A percentile compares a stretch with the other conserved stretches of the same genome.
Evolutionary conservation across 2,888 invertebrate species (phyloP).

Genomic region (Phlogophora meticulosa): DNA sequence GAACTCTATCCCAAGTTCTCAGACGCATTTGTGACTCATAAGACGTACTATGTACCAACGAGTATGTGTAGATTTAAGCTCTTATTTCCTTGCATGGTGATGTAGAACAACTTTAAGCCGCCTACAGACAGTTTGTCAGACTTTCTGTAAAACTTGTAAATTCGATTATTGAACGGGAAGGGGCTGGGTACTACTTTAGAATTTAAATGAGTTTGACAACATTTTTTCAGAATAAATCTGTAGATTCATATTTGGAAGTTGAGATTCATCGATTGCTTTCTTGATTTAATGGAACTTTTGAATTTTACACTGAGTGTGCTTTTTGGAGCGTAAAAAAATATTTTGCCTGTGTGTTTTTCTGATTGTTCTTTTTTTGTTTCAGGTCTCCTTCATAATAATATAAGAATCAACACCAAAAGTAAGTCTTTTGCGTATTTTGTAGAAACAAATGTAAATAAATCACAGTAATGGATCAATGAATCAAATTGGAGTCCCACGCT

Average conservation of each 20-base stretch:
- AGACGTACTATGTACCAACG: neutral
- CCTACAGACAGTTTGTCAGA: conserved; percentile 49
- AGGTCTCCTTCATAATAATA: conserved; percentile 34
- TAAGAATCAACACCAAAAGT: conserved; percentile 30
- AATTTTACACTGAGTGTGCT: neutral
- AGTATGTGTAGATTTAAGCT: conserved; percentile 3
- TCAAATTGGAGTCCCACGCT: conserved; percentile 51
- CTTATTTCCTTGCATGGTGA: conserved; percentile 13
- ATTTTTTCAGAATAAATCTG: conserved; percentile 42
- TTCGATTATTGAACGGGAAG: conserved; percentile 44
- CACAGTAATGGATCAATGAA: conserved; percentile 28
- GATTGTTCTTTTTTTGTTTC: conserved; percentile 50
- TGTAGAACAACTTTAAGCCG: conserved; percentile 15
- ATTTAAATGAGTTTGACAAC: conserved; percentile 45
- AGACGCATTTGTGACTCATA: conserved; percentile 21
- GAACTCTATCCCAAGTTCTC: conserved; percentile 28
- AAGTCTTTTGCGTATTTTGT: conserved; percentile 38
- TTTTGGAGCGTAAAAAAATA: neutral
- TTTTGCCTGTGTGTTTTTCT: neutral
- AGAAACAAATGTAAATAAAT: conserved; percentile 25
- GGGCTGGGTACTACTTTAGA: conserved; percentile 37
- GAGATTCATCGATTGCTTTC: conserved; percentile 17
- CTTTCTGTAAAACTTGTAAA: conserved; percentile 50
- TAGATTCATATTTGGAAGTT: conserved; percentile 21
- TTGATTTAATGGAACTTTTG: conserved; percentile 17